phyloP scores from a whole-genome alignment of 1,140 invertebrate species.

The Copidosoma floridanum region DNA sequence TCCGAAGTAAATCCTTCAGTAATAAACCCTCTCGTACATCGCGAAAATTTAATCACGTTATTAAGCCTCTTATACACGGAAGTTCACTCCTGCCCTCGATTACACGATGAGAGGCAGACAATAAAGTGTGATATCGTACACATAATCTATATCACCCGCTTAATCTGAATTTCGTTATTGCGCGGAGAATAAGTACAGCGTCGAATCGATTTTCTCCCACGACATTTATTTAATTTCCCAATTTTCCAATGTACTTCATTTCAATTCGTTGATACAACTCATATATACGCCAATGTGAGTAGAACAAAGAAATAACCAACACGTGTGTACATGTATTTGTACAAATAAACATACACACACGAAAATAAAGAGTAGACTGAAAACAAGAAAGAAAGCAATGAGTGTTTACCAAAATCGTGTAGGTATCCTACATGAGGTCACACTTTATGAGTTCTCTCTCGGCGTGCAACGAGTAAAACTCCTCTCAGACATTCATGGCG shows the following conservation, averaged over 20 bases:
- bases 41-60: not conserved
- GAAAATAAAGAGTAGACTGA: not conserved
- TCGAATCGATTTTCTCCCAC: no score
- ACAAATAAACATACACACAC: no score
- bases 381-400: not conserved
- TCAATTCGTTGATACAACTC: no score
- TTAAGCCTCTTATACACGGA: not conserved
- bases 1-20: not conserved
- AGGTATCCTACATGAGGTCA: conserved; percentile 16
- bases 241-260: no score
- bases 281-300: no score
- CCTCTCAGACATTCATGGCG: conserved; percentile 55
- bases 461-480: conserved; percentile 14
- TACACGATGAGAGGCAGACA: not conserved
- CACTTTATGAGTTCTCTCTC: conserved; percentile 20
- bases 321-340: no score
- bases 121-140: not conserved
- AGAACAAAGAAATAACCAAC: no score
- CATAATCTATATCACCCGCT: not conserved
- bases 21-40: not conserved
- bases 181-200: no score
- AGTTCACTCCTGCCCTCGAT: not conserved
- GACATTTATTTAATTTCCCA: no score
- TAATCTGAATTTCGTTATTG: no score
- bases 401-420: not conserved